Conservation (phyloP, 2,888 invertebrate species). For the Clusia tigrina region DNA sequence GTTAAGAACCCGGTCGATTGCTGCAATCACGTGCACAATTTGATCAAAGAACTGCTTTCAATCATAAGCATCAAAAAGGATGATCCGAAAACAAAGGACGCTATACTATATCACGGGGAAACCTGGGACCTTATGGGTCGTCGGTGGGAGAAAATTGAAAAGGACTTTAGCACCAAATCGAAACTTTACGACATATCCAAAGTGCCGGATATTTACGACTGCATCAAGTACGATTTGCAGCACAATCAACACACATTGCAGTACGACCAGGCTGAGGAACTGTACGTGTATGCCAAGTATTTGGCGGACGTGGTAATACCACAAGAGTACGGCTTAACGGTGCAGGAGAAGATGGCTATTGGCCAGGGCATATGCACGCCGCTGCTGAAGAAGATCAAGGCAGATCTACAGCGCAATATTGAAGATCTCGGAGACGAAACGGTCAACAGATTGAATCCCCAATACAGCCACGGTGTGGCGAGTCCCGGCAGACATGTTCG, state of each 20-base stretch:
- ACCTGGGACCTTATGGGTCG: conserved; percentile 98
- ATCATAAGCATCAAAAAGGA: conserved; percentile 87
- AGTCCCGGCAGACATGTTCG: conserved; percentile 98
- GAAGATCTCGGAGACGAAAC: conserved; percentile 93
- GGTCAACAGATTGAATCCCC: conserved; percentile 94
- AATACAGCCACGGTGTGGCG: conserved; percentile 97
- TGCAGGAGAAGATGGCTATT: conserved; percentile 94
- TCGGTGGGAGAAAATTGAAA: conserved; percentile 97
- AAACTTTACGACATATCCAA: conserved; percentile 97
- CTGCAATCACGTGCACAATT: conserved; percentile 87
- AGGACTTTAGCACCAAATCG: conserved; percentile 95
- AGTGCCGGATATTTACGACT: conserved; percentile 99
- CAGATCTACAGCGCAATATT: conserved; percentile 92
- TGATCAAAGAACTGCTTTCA: conserved; percentile 86
- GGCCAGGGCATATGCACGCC: conserved; percentile 98
- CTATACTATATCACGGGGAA: conserved; percentile 95
- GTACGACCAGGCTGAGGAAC: conserved; percentile 87
- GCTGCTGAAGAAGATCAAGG: conserved; percentile 90
- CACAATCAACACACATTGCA: conserved; percentile 96
- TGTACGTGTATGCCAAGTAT: conserved; percentile 95
- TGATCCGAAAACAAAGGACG: conserved; percentile 90
- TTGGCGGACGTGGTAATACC: conserved; percentile 99
- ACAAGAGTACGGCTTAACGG: conserved; percentile 97
- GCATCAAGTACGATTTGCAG: conserved; percentile 98
- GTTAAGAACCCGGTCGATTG: conserved; percentile 95